A percentile compares a stretch with the other conserved stretches of the same genome.
phyloP scores from a whole-genome alignment of 37 sponge, comb jelly and placozoan species.

The Aphrocallistes beatrix region DNA sequence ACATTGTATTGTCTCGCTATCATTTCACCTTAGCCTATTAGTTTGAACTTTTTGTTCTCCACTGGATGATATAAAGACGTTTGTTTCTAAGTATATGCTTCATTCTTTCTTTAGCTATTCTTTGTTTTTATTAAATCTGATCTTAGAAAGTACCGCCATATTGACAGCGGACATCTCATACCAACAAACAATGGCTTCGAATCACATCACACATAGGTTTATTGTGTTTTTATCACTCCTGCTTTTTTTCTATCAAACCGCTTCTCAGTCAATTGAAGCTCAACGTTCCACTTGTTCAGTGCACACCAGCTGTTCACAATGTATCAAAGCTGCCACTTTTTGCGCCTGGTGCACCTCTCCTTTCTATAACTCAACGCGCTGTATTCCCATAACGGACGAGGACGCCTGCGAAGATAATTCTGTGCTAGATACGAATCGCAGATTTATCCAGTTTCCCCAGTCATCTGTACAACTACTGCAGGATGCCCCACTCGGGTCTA shows the following conservation, averaged over 20 bases:
- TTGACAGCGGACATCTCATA: no score
- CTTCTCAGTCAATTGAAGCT: not conserved
- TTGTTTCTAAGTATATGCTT: no score
- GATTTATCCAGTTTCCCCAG: not conserved
- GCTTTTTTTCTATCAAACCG: not conserved
- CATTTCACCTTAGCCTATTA: no score
- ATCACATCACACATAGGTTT: no score
- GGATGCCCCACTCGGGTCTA: not conserved
- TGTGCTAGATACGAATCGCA: not conserved
- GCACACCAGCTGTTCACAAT: not conserved
- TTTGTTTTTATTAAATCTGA: no score
- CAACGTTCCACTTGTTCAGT: not conserved
- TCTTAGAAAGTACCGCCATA: no score
- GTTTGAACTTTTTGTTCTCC: no score
- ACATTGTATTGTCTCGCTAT: no score
- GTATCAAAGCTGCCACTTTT: not conserved
- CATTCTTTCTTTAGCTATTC: no score
- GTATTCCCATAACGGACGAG: not conserved
- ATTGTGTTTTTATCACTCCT: not conserved
- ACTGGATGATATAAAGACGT: no score
- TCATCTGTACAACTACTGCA: not conserved
- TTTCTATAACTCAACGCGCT: not conserved
- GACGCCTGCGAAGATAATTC: not conserved
- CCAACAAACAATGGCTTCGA: no score
- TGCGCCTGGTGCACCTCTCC: not conserved